A percentile compares a stretch with the other conserved stretches of the same genome.
phyloP scores from a whole-genome alignment of 2,113 vertebrate species.

The Lutjanus erythropterus region DNA sequence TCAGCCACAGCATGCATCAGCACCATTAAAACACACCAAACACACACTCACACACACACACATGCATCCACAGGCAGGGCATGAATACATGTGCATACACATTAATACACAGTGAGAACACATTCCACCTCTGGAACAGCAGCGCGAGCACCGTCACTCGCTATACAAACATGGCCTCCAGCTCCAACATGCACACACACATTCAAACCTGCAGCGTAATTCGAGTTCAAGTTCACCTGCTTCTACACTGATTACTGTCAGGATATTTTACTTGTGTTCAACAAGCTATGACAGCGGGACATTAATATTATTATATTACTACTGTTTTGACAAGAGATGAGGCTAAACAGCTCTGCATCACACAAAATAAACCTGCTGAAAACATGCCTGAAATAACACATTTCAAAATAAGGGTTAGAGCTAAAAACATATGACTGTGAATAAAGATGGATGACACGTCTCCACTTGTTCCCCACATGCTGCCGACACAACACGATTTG shows the following conservation, averaged over 20 bases:
- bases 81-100: constrained; percentile 2
- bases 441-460: too few species aligned
- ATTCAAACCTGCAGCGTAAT: constrained; percentile 9
- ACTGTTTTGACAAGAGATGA: neutral
- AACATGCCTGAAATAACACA: neutral
- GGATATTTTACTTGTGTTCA: neutral
- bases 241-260: neutral
- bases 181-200: constrained; percentile 42
- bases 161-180: constrained; percentile 44
- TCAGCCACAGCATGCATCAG: constrained; percentile 59
- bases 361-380: neutral
- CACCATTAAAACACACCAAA: constrained; percentile 36
- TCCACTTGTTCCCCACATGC: too few species aligned
- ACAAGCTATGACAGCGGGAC: neutral
- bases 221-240: neutral
- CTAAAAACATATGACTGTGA: too few species aligned
- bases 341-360: neutral
- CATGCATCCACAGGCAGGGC: constrained; percentile 14
- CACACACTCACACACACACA: constrained; percentile 22
- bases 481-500: too few species aligned
- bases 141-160: neutral
- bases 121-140: constrained; percentile 44
- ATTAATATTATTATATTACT: too few species aligned
- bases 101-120: constrained; percentile 3
- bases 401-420: neutral